A percentile compares a stretch with the other conserved stretches of the same genome.
Evolutionary conservation across 2,888 invertebrate species (phyloP).

Genomic region (Ichneumon xanthorius): DNA sequence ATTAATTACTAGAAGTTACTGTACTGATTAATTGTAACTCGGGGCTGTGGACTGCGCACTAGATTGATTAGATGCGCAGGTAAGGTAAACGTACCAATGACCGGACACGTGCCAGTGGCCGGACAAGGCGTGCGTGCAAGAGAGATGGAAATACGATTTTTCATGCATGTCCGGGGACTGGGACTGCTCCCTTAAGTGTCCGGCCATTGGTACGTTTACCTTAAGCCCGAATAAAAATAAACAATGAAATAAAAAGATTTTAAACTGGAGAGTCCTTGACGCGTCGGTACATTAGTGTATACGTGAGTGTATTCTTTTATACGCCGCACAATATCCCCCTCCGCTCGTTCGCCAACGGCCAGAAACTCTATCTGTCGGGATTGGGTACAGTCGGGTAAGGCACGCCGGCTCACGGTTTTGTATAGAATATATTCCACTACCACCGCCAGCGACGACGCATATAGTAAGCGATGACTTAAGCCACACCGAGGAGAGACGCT

Average conservation of each 20-base stretch:
- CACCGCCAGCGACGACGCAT: constrained; percentile 85
- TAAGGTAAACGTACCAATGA: no score
- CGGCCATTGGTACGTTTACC: no score
- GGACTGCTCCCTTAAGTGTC: no score
- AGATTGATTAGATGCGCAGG: not conserved
- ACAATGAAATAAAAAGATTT: no score
- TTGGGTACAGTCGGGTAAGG: constrained; percentile 47
- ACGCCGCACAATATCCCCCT: not conserved
- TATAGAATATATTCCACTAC: constrained; percentile 12
- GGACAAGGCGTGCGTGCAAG: no score
- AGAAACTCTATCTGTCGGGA: constrained; percentile 32
- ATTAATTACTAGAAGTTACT: no score
- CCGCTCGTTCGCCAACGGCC: constrained; percentile 44
- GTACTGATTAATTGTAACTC: not conserved
- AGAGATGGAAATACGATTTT: no score
- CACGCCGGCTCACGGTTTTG: constrained; percentile 16
- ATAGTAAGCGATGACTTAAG: constrained; percentile 93
- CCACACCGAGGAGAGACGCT: constrained; percentile 79
- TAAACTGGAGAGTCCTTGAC: not conserved
- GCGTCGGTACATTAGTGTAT: not conserved
- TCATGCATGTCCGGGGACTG: no score
- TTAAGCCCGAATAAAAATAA: not conserved
- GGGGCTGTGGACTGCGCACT: not conserved
- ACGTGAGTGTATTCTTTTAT: not conserved
- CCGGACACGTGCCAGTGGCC: no score